Evolutionary conservation across 2,113 vertebrate genomes (phyloP).

Genomic region (Caretta caretta): DNA sequence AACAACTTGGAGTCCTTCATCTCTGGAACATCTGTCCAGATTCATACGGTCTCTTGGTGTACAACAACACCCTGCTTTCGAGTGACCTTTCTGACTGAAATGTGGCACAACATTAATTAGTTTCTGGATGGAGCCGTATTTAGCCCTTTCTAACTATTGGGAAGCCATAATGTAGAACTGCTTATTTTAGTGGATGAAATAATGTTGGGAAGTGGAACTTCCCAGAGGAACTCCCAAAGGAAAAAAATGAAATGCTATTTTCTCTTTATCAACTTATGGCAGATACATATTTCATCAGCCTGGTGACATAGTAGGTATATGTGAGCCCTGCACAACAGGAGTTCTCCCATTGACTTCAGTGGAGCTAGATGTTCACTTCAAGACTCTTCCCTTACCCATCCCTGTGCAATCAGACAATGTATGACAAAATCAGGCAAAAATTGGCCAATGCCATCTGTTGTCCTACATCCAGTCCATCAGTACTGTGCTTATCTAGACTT

Average conservation of each 20-base stretch:
- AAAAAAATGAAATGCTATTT: not conserved
- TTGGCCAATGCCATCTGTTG: slow-evolving; percentile 3
- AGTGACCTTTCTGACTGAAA: rapidly evolving
- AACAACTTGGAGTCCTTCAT: rapidly evolving
- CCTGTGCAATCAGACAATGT: not conserved
- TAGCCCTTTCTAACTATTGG: not conserved
- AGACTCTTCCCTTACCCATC: not conserved
- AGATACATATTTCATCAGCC: not conserved
- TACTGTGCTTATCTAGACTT: slow-evolving; percentile 11
- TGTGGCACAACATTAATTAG: not conserved
- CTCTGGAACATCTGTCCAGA: not conserved
- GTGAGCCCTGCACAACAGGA: not conserved
- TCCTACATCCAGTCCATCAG: not conserved
- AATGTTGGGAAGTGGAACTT: not conserved
- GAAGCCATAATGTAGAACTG: not conserved
- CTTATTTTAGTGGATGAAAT: slow-evolving; percentile 1
- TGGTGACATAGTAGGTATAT: not conserved
- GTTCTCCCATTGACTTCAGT: not conserved
- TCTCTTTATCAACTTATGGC: not conserved
- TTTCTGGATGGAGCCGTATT: not conserved
- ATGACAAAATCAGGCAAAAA: slow-evolving; percentile 19
- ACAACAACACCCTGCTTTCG: not conserved
- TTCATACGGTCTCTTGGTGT: not conserved
- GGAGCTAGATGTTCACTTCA: not conserved
- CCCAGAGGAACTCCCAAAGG: not conserved